Percentiles rank a stretch among this genome's conserved stretches.
Conservation (phyloP, 2,113 vertebrate species). For the Dascyllus trimaculatus region DNA sequence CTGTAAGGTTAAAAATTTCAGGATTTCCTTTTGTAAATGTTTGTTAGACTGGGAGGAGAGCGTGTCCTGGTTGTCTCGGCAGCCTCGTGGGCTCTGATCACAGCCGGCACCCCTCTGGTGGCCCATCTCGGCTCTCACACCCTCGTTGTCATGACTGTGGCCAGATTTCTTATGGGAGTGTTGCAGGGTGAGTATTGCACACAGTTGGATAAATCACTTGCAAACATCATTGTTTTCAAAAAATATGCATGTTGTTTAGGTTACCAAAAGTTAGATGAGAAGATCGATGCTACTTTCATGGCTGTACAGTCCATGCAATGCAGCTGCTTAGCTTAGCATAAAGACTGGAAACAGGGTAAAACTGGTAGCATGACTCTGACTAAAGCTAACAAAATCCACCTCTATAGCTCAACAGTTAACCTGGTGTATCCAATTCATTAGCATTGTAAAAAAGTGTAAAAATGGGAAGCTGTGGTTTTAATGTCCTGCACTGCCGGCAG, state of each 20-base stretch:
- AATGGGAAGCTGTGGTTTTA: neutral
- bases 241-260: too few relatives aligned
- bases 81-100: slow-evolving; percentile 87
- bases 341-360: too few relatives aligned
- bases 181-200: slow-evolving; percentile 88
- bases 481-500: neutral
- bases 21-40: neutral
- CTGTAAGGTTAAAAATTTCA: neutral
- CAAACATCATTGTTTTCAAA: neutral
- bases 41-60: slow-evolving; percentile 90
- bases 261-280: too few relatives aligned
- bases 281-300: too few relatives aligned
- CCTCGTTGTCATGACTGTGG: slow-evolving; percentile 84
- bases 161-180: slow-evolving; percentile 90
- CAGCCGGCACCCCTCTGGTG: slow-evolving; percentile 84
- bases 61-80: slow-evolving; percentile 90
- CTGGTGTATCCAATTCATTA: neutral
- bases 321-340: too few relatives aligned
- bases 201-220: neutral
- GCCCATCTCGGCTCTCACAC: slow-evolving; percentile 80
- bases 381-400: neutral
- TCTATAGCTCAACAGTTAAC: neutral
- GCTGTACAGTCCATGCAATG: too few relatives aligned
- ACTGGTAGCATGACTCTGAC: neutral
- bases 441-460: neutral